These are phyloP conservation scores for Stigmatopora argus DNA, from an alignment of 2,113 vertebrate species.

Conservation along the genomic window DNA sequence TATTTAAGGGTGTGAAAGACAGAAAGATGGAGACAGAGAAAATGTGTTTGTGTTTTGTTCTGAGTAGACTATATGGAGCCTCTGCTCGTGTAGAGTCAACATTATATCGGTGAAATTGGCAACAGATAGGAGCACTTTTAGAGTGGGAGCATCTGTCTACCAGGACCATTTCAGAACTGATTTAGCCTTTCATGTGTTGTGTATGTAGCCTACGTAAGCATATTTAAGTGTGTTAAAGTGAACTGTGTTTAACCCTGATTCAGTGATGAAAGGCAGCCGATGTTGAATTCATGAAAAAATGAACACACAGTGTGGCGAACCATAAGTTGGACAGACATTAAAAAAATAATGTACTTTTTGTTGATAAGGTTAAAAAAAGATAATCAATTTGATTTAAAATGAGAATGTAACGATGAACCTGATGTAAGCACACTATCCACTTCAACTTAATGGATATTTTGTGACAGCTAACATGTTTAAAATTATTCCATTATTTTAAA, in stretches of 20 bases:
- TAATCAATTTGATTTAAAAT: neutral
- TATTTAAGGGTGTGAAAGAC: constrained; percentile 24
- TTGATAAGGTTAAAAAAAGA: neutral
- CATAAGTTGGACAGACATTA: neutral
- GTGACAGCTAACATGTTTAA: neutral
- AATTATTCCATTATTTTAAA: neutral
- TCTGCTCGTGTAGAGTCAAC: constrained; percentile 25
- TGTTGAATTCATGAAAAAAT: constrained; percentile 17
- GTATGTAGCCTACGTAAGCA: neutral
- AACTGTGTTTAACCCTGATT: neutral
- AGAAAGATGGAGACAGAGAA: constrained; percentile 10
- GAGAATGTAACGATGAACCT: neutral
- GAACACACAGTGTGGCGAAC: neutral
- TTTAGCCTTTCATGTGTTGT: neutral
- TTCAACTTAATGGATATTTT: neutral
- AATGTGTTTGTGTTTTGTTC: constrained; percentile 19
- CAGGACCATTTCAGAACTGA: neutral
- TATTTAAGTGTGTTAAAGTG: neutral
- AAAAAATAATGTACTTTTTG: neutral
- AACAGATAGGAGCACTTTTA: constrained; percentile 13
- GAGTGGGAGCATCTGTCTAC: constrained; percentile 7
- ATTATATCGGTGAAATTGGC: constrained; percentile 22
- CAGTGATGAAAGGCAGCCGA: neutral
- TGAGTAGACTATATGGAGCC: constrained; percentile 20
- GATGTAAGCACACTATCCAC: constrained; percentile 14